Evolutionary conservation across 2,888 invertebrate genomes (phyloP).

Genomic region (Hanleya hanleyi): DNA sequence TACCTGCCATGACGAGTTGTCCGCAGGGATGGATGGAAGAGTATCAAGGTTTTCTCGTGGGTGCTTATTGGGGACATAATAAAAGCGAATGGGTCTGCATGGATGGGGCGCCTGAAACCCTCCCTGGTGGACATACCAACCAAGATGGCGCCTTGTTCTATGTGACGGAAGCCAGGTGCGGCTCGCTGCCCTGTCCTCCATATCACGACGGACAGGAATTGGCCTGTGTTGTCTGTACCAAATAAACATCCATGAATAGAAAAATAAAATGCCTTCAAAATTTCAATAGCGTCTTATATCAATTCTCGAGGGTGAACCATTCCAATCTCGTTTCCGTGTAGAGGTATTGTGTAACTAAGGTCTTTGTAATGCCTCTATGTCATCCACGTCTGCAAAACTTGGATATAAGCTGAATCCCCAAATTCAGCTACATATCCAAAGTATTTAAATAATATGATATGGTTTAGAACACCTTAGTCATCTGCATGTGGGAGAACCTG

Average conservation of each 20-base stretch:
- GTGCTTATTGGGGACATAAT: conserved; percentile 19
- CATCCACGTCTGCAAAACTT: no score
- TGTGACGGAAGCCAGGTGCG: conserved; percentile 20
- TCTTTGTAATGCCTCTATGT: no score
- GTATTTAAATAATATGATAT: no score
- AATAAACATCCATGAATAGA: background rate
- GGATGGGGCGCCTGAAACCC: conserved; percentile 28
- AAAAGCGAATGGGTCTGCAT: conserved; percentile 26
- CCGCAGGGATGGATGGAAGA: conserved; percentile 27
- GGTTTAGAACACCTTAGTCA: no score
- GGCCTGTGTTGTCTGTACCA: conserved; percentile 27
- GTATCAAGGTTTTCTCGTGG: conserved; percentile 32
- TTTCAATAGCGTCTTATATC: no score
- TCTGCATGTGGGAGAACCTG: no score
- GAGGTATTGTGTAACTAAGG: no score
- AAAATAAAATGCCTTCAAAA: background rate
- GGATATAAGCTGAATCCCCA: no score
- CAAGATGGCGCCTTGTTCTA: conserved; percentile 30
- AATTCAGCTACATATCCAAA: no score
- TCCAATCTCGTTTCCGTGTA: no score
- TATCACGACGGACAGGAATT: conserved; percentile 24
- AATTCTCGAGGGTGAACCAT: no score
- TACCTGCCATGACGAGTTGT: conserved; percentile 32
- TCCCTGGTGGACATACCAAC: conserved; percentile 4
- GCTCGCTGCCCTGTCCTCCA: conserved; percentile 31